Conservation (phyloP, 2,797 vertebrate genomes). For the Lates japonicus region DNA sequence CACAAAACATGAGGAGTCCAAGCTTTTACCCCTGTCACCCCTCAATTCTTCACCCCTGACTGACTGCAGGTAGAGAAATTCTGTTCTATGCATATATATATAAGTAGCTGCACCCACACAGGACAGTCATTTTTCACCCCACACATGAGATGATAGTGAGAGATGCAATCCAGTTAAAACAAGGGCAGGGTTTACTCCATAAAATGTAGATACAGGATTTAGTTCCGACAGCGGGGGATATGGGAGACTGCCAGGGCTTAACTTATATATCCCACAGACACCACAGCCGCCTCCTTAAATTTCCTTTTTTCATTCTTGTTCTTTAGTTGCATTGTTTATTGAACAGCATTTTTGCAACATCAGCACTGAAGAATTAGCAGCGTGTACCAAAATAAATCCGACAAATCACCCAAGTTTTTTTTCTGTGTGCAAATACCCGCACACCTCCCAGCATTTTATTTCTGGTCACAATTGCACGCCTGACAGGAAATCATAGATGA, state of each 20-base stretch:
- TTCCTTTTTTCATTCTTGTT: neutral
- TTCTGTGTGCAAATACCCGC: neutral
- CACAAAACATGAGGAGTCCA: conserved; percentile 16
- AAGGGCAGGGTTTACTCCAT: neutral
- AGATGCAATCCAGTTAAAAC: neutral
- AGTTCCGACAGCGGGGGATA: neutral
- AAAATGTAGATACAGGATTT: conserved; percentile 2
- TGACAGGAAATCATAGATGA: too few relatives aligned
- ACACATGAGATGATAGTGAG: neutral
- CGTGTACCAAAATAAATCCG: neutral
- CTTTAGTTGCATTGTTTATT: neutral
- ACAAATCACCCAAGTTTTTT: neutral
- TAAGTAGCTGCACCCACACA: neutral
- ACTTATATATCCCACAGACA: neutral
- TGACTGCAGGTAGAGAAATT: conserved; percentile 8
- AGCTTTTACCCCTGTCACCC: neutral
- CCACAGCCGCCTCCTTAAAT: neutral
- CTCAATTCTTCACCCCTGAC: too few relatives aligned
- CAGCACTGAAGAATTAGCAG: neutral
- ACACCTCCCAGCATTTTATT: neutral
- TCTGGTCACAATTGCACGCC: neutral
- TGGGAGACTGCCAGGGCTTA: neutral
- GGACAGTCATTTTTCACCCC: neutral
- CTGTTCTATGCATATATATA: too few relatives aligned
- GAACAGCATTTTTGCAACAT: neutral